Evolutionary conservation across 2,113 vertebrate species (phyloP), one percentile per base, ranked within the genome.

Genomic region (Choloepus hoffmanni): DNA sequence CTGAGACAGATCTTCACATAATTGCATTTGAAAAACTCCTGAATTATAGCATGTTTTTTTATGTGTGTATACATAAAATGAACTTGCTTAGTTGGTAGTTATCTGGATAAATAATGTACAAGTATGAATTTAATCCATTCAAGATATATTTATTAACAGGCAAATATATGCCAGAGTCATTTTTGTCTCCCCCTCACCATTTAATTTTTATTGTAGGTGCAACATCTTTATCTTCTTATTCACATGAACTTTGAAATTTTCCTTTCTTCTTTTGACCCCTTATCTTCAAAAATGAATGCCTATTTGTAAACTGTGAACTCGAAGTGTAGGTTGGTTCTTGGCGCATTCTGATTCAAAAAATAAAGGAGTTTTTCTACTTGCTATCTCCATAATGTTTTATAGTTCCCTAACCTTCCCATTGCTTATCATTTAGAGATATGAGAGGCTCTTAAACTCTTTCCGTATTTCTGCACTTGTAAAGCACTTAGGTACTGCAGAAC

Each of bases 251-350:
- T 96, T 81, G 60, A 93, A 81, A 87, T 65, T 85, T 3, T 73
- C 50, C 45, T 92, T 76, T 33, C 14, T 93, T 58, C n/a, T 7
- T 96, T 90, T 94, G 50, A 62, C 92, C 72, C 85, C 48, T 81
- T 86, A 79, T 11, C 36, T 81, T 96, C 11, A 58, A 15, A 67
- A 24, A 26, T 53, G 43, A 84, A 62, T 86, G 62, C 53, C 43
- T 72, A 92, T 70, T 94, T 77, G 88, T 68, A 62, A 89, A 55
- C 24, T 90, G 18, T 81, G 77, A 94, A 68, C 40, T 21, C 43
- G 30, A 68, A 40, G 36, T 53, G 19, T 50, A n/a, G 16, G 5
- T 21, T 89, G 19, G 19, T 45, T 81, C 24, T 65, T 65, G 18
- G 18, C 45, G 76, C 58, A 55, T 62, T 55, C 58, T 23, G 23